A percentile compares a stretch with the other conserved stretches of the same genome.
Evolutionary conservation across 2,113 vertebrate species (phyloP).

Genomic region (Sylvia atricapilla): DNA sequence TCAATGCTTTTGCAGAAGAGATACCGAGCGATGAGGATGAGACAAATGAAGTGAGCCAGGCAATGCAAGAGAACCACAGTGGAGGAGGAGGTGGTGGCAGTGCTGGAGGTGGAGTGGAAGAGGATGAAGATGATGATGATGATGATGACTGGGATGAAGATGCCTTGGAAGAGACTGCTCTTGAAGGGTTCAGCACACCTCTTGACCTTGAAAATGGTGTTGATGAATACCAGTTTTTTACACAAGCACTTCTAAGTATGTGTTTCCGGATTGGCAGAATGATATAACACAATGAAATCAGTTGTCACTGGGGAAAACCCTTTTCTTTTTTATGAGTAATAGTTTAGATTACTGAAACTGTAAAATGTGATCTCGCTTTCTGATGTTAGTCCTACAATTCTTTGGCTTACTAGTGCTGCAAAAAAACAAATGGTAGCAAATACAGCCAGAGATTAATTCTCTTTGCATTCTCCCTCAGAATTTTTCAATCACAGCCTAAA

Average conservation of each 20-base stretch:
- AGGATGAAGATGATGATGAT: constrained; percentile 85
- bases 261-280: not conserved
- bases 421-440: not conserved
- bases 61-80: constrained; percentile 76
- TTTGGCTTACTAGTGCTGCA: not conserved
- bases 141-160: constrained; percentile 96
- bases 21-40: constrained; percentile 96
- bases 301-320: not conserved
- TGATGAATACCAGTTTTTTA: constrained; percentile 96
- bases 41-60: constrained; percentile 70
- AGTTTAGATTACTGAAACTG: not conserved
- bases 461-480: not conserved
- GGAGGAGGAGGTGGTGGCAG: constrained; percentile 70
- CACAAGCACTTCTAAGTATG: constrained; percentile 86
- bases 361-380: not conserved
- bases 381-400: not conserved
- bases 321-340: not conserved
- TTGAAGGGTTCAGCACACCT: constrained; percentile 94
- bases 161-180: constrained; percentile 88
- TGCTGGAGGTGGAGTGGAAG: constrained; percentile 78
- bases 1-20: constrained; percentile 81
- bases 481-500: not conserved
- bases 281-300: not conserved
- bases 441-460: not conserved
- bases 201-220: constrained; percentile 91